Evolutionary conservation across 2,888 invertebrate species (phyloP), one percentile per base, ranked within the genome.

Genomic region (Eupsilia transversa): DNA sequence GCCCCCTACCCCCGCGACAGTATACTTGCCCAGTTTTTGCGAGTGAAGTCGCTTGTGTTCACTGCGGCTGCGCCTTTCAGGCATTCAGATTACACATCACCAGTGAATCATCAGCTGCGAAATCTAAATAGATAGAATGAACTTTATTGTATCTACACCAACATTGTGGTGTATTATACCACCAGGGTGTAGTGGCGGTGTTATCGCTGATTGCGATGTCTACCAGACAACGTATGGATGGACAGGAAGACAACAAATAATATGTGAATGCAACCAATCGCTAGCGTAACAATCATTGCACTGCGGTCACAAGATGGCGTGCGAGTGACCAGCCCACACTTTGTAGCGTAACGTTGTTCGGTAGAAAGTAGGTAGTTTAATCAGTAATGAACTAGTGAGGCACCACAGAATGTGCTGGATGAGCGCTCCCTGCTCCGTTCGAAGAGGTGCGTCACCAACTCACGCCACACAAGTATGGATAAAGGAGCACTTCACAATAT

Each of bases 11-110:
- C 38, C 64, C 52, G 20, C 69, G 14, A 35, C 52, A 17, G n/a
- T 60, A 17, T 35, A 46, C 70, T 5, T 59, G 66, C 64, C 41
- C 70, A 83, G 79, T 79, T 76, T 74, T 74, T 72, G 64, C 67
- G 35, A 30, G 54, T 52, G n/a, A 20, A 17, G n/a, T 79, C 43
- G 7, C 33, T n/a, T n/a, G n/a, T 33, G 52, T 49, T 71, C 61
- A 20, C 35, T n/a, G n/a, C 54, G 23, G 38, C 35, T 14, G n/a
- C 54, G 23, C 46, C 35, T 14, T 57, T 57, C 72, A 66, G 49
- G 61, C 30, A 12, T 3, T 10, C 64, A 43, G 1, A n/a, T 61
- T 60, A 20, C 20, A 14, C 38, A 9, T 59, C 20, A 10, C 23
- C 23, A 0, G 56, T 20, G 30, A 30, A 20, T 38, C n/a, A 17